A percentile compares a stretch with the other conserved stretches of the same genome.
These are phyloP conservation scores for Emydura subglobosa DNA, from an alignment of 2,113 vertebrate species.

Conservation along the genomic window DNA sequence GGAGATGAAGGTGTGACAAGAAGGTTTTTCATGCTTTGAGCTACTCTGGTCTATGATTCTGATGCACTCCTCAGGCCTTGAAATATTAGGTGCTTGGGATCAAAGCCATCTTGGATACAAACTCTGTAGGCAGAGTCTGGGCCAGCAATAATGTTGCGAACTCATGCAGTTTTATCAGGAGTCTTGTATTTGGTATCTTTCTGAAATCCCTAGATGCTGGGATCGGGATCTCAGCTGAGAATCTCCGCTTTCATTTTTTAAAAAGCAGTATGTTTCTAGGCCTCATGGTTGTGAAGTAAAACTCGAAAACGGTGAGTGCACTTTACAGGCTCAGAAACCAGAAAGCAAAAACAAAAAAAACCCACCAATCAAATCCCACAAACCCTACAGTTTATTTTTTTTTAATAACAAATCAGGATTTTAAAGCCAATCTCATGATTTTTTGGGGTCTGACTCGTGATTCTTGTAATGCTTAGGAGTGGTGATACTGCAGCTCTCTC, in stretches of 20 bases:
- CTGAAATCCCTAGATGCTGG: neutral
- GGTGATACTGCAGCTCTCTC: neutral
- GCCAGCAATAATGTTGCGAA: fast-evolving
- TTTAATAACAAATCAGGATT: neutral
- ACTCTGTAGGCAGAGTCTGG: neutral
- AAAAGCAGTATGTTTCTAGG: neutral
- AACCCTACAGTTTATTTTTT: neutral
- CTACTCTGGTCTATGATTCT: no score
- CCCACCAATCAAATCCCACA: neutral
- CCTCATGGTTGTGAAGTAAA: neutral
- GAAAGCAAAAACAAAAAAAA: neutral
- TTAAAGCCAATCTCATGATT: neutral
- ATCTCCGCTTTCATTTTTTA: neutral
- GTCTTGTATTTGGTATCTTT: neutral
- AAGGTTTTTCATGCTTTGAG: neutral
- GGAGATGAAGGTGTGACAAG: neutral
- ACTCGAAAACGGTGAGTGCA: neutral
- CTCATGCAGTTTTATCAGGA: neutral
- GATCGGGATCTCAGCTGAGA: neutral
- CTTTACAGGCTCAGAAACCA: neutral
- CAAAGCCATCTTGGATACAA: neutral
- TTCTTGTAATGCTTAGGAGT: neutral
- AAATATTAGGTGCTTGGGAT: neutral
- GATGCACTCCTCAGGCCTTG: neutral
- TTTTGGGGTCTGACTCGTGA: neutral